Evolutionary conservation across 2,888 invertebrate species (phyloP), one percentile per base, ranked within the genome.

Genomic region (Plagiodera versicolora): DNA sequence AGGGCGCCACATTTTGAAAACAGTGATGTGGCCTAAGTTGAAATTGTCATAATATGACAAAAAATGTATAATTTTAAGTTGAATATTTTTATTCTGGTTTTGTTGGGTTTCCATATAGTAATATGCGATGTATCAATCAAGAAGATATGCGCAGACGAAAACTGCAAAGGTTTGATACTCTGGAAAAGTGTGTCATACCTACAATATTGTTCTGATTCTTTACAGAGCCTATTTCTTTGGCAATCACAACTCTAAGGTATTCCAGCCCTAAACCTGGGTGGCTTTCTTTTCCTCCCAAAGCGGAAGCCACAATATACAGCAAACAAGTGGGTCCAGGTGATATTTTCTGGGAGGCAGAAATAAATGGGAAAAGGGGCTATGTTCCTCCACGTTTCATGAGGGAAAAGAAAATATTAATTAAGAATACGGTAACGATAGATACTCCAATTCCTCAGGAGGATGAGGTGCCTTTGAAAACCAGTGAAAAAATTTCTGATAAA

Each of bases 341-440:
- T 18, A 85, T 86, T 64, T 76, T 87, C 51, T 91, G 90, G 90
- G 90, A 87, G 65, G 88, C 85, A 47, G 86, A 85, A 79, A 86
- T 91, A 48, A 81, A 85, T 66, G 89, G 88, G 28, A 84, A 85
- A 73, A 77, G 85, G 60, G 92, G 92, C 19, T 91, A 89, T 77
- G 85, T 85, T 0, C 87, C 86, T 19, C 80, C 81, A 55, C 73
- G 72, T 0, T 83, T 87, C 69, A 75, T 92, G 52, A 81, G 80
- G 71, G 92, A 92, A 80, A 73, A 73, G 4, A 86, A 84, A 76
- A 70, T 89, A 47, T 60, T 83, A 14, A 32, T 14, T 9, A 72
- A 80, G 61, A 70, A 83, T 60, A 67, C 70, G 67, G 67, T 75
- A 75, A 64, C 76, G 67, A 79, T 87, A 48, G 80, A 83, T 63